Percentiles rank a stretch among this genome's conserved stretches.
Conservation (phyloP, 2,113 vertebrate genomes). For the Campylorhamphus procurvoides region DNA sequence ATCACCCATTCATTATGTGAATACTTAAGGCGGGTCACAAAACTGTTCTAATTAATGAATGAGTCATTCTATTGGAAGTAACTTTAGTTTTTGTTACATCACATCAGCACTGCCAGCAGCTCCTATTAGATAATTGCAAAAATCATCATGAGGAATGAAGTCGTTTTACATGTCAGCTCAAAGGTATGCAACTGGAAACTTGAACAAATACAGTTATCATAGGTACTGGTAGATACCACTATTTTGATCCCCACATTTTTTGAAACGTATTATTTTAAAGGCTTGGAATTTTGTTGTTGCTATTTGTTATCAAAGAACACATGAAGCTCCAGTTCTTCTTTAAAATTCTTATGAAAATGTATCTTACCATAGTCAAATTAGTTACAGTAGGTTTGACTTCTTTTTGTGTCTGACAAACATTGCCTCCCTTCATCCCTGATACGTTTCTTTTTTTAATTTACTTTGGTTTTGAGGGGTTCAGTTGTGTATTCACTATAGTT, state of each 20-base stretch:
- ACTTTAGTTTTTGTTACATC: neutral
- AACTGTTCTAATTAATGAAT: neutral
- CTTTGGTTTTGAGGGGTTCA: neutral
- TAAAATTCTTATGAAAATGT: constrained; percentile 4
- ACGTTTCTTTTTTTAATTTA: neutral
- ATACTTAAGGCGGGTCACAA: neutral
- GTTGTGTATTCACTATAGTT: neutral
- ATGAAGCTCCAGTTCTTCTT: neutral
- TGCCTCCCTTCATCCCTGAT: neutral
- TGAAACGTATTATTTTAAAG: neutral
- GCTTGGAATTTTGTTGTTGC: neutral
- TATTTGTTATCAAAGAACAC: neutral
- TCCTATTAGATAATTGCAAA: constrained; percentile 9
- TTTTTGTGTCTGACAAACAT: neutral
- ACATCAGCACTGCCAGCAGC: neutral
- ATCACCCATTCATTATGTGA: neutral
- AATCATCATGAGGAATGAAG: neutral
- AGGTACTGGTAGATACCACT: neutral
- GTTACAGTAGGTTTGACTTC: constrained; percentile 17
- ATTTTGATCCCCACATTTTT: neutral
- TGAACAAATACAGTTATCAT: neutral
- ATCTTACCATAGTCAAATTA: constrained; percentile 1
- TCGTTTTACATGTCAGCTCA: neutral
- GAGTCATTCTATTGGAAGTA: neutral
- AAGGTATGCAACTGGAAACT: neutral